Evolutionary conservation across 2,113 vertebrate genomes (phyloP).

Genomic region (Cephalopholis sonnerati): DNA sequence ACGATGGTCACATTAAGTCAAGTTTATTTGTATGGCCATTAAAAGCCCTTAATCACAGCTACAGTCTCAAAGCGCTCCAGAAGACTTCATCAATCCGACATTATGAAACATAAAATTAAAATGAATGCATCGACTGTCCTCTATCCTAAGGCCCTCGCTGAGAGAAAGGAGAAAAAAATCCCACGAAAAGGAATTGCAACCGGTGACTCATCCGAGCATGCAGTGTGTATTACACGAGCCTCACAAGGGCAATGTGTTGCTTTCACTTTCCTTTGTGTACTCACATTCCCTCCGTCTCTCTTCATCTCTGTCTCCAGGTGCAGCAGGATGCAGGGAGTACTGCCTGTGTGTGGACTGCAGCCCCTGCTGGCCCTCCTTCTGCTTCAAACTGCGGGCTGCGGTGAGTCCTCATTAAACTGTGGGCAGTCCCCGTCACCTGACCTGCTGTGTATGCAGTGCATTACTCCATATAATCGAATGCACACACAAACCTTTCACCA

Average conservation of each 20-base stretch:
- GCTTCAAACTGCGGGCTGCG: conserved; percentile 69
- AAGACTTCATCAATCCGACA: conserved; percentile 5
- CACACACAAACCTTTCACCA: not conserved
- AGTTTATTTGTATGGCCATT: conserved; percentile 33
- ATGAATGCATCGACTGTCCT: conserved; percentile 39
- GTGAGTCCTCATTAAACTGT: conserved; percentile 72
- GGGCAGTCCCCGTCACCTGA: conserved; percentile 24
- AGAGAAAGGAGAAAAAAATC: not conserved
- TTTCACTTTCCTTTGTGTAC: conserved; percentile 38
- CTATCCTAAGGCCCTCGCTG: conserved; percentile 2
- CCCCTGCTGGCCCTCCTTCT: conserved; percentile 76
- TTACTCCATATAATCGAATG: conserved; percentile 6
- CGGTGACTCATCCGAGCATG: conserved; percentile 39
- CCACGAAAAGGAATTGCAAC: conserved; percentile 4
- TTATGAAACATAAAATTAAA: conserved; percentile 37
- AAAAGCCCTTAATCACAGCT: conserved; percentile 36
- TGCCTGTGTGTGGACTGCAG: conserved; percentile 69
- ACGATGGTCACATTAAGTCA: conserved; percentile 23
- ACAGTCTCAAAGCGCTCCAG: conserved; percentile 15
- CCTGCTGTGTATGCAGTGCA: not conserved
- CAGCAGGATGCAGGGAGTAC: conserved; percentile 72
- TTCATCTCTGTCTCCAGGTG: conserved; percentile 72
- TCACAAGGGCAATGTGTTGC: conserved; percentile 45
- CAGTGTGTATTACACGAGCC: conserved; percentile 10
- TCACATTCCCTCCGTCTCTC: conserved; percentile 40